Evolutionary conservation across 2,797 vertebrate species (phyloP).

Genomic region (Lacerta bilineata): DNA sequence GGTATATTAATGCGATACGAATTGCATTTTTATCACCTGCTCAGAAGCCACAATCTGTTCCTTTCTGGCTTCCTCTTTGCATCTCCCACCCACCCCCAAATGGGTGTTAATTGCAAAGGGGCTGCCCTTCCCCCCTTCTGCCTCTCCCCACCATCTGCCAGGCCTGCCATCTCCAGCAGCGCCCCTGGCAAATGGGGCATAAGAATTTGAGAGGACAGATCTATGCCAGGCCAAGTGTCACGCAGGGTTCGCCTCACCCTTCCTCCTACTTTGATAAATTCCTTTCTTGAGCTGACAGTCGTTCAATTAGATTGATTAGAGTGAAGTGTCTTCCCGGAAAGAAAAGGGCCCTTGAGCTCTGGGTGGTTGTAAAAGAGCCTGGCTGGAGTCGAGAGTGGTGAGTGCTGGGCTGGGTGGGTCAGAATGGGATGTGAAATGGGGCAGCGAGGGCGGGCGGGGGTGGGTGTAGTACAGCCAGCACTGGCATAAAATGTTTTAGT

Average conservation of each 20-base stretch:
- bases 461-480: not conserved
- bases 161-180: constrained; percentile 18
- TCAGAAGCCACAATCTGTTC: not conserved
- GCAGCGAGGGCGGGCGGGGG: too few relatives aligned
- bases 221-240: constrained; percentile 38
- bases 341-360: not conserved
- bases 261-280: constrained; percentile 50
- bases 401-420: not conserved
- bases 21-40: not conserved
- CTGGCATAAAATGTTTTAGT: not conserved
- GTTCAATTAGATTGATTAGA: constrained; percentile 57
- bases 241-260: constrained; percentile 6
- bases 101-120: not conserved
- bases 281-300: constrained; percentile 41
- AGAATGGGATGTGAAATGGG: not conserved
- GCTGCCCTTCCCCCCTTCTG: not conserved
- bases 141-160: not conserved
- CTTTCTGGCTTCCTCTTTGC: not conserved
- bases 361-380: not conserved
- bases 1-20: not conserved
- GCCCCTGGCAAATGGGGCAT: constrained; percentile 35
- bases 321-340: not conserved
- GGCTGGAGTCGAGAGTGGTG: not conserved
- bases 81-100: not conserved
- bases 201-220: constrained; percentile 57